phyloP scores from a whole-genome alignment of 2,797 vertebrate genomes.

The Nasua narica region DNA sequence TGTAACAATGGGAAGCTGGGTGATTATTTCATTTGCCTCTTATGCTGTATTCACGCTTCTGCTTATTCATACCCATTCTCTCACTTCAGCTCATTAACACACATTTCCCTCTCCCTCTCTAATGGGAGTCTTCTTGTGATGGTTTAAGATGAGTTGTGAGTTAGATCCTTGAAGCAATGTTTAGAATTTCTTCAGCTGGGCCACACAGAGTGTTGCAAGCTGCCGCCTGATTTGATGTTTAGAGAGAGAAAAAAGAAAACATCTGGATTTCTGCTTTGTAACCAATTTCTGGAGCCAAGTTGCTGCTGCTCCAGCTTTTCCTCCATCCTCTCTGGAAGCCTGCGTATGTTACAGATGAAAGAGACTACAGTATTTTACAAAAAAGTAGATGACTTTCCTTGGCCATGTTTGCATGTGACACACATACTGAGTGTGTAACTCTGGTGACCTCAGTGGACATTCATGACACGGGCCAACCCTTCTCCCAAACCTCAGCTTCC shows the following conservation, averaged over 20 bases:
- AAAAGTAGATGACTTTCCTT: neutral
- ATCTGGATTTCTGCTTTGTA: slow-evolving; percentile 60
- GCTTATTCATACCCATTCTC: slow-evolving; percentile 71
- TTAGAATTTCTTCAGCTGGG: slow-evolving; percentile 65
- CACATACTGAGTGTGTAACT: too few species aligned
- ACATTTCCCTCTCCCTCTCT: slow-evolving; percentile 62
- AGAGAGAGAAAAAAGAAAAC: neutral
- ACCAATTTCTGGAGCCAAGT: slow-evolving; percentile 39
- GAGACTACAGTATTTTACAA: neutral
- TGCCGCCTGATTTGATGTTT: slow-evolving; percentile 52
- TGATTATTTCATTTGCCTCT: slow-evolving; percentile 82
- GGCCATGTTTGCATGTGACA: neutral
- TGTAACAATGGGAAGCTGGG: slow-evolving; percentile 78
- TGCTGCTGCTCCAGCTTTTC: neutral
- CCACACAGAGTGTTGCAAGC: slow-evolving; percentile 65
- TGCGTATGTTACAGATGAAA: neutral
- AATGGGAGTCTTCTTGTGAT: slow-evolving; percentile 74
- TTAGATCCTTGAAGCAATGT: slow-evolving; percentile 58
- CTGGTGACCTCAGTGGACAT: neutral
- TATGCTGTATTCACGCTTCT: slow-evolving; percentile 63
- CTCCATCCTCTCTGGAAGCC: neutral
- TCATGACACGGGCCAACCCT: neutral
- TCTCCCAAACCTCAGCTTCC: neutral
- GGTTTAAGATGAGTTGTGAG: slow-evolving; percentile 79
- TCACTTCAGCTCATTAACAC: slow-evolving; percentile 80